Evolutionary conservation across 2,888 invertebrate genomes (phyloP).

Genomic region (Dasysyrphus albostriatus): DNA sequence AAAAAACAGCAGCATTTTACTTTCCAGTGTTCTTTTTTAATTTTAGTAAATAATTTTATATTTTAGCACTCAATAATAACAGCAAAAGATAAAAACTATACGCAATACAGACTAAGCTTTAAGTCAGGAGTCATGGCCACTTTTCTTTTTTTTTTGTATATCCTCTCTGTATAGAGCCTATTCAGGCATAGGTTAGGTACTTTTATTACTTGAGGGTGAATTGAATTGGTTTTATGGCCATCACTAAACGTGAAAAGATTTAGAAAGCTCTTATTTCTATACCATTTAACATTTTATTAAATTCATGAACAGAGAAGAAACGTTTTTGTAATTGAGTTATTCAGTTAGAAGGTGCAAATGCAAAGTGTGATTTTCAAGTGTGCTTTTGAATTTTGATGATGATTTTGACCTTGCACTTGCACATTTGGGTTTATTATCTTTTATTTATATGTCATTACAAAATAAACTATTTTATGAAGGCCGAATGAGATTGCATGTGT

Average conservation of each 20-base stretch:
- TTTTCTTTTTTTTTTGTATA: too few species aligned
- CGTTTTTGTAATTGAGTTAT: neutral
- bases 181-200: too few species aligned
- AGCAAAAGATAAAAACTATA: neutral
- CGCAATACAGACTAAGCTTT: neutral
- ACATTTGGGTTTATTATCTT: neutral
- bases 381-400: neutral
- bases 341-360: neutral
- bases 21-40: slow-evolving; percentile 6
- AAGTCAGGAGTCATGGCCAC: neutral
- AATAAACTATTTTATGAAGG: too few species aligned
- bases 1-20: neutral
- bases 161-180: too few species aligned
- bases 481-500: too few species aligned
- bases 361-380: neutral
- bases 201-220: neutral
- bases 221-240: neutral
- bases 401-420: neutral
- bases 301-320: neutral
- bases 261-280: neutral
- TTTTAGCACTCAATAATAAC: neutral
- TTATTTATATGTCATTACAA: too few species aligned
- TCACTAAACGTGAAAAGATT: neutral
- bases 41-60: neutral
- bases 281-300: neutral